Percentiles rank a stretch among this genome's conserved stretches.
phyloP scores from a whole-genome alignment of 2,888 invertebrate species.

The Arge pagana region DNA sequence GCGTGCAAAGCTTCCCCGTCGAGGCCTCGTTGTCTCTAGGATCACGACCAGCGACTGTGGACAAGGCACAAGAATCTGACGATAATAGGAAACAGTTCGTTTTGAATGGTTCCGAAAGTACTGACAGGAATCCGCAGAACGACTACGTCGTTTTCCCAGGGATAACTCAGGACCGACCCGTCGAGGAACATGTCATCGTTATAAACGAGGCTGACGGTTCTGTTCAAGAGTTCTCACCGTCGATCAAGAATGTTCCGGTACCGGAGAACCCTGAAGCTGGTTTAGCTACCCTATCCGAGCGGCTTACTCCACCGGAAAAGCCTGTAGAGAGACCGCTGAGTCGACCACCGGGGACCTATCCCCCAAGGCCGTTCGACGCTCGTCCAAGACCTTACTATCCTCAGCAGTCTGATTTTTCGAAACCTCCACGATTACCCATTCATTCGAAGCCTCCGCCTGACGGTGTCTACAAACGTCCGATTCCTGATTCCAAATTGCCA shows the following conservation, averaged over 20 bases:
- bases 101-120: not conserved
- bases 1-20: constrained; percentile 6
- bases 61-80: not conserved
- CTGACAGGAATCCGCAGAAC: constrained; percentile 8
- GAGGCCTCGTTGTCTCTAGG: constrained; percentile 14
- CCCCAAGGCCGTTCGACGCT: constrained; percentile 13
- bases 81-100: not conserved
- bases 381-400: constrained; percentile 16
- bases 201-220: constrained; percentile 50
- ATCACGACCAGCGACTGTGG: not conserved
- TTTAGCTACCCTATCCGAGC: constrained; percentile 47
- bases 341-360: constrained; percentile 11
- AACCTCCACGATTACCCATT: constrained; percentile 27
- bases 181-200: constrained; percentile 49
- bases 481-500: constrained; percentile 57
- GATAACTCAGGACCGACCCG: constrained; percentile 30
- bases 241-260: constrained; percentile 23
- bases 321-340: constrained; percentile 38
- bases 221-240: constrained; percentile 40
- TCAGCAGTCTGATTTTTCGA: constrained; percentile 5
- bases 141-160: constrained; percentile 23
- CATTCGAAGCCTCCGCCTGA: constrained; percentile 20
- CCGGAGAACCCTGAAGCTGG: not conserved
- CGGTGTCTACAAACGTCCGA: constrained; percentile 36
- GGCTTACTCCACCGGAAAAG: constrained; percentile 45